These are phyloP conservation scores for Nymphicus hollandicus DNA, from an alignment of 2,113 vertebrate genomes.

Conservation along the genomic window DNA sequence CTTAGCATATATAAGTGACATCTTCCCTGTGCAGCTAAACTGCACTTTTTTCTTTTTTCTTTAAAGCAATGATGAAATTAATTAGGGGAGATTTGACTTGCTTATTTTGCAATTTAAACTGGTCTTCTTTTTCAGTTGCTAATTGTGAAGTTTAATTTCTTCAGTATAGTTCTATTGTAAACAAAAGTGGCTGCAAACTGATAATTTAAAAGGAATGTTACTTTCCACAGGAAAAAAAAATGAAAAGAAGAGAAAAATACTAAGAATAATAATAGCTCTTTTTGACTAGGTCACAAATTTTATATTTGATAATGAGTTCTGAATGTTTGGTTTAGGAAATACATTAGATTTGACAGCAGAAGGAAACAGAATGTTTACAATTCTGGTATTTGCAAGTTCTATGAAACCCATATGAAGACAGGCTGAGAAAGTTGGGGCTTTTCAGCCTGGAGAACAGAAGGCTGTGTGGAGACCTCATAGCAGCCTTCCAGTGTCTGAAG, in stretches of 20 bases:
- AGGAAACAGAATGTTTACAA: neutral
- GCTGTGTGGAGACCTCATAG: neutral
- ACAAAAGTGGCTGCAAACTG: neutral
- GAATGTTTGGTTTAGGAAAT: neutral
- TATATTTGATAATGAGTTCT: neutral
- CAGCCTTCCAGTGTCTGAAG: neutral
- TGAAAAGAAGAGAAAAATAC: neutral
- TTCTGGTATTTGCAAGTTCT: neutral
- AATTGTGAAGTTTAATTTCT: slow-evolving; percentile 37
- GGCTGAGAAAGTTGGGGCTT: neutral
- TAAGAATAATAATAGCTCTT: neutral
- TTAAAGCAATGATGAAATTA: neutral
- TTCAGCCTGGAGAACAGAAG: neutral
- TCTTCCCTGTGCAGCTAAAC: slow-evolving; percentile 13
- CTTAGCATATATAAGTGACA: slow-evolving; percentile 42
- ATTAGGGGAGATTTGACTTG: slow-evolving; percentile 47
- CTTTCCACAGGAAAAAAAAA: neutral
- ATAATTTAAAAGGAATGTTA: neutral
- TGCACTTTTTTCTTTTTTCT: neutral
- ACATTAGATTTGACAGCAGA: neutral
- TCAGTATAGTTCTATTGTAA: neutral
- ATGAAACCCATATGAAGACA: neutral
- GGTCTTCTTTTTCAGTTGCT: neutral
- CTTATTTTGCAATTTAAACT: slow-evolving; percentile 25
- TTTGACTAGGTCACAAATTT: neutral